These are phyloP conservation scores for Osmoderma eremita DNA, from an alignment of 2,888 invertebrate species.

Conservation along the genomic window DNA sequence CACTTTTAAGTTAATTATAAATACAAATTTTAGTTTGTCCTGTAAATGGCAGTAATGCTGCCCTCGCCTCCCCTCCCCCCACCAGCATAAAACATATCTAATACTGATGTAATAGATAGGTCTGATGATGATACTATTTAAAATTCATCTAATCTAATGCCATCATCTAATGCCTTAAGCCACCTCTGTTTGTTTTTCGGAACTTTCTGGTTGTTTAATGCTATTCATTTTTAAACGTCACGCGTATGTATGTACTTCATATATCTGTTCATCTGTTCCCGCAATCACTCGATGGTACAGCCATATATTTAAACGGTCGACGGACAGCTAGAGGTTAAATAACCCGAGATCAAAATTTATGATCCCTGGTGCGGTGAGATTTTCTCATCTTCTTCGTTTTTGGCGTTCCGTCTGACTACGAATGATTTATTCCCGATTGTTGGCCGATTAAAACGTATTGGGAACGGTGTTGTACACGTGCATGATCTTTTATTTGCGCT, in stretches of 20 bases:
- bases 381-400: slow-evolving; percentile 3
- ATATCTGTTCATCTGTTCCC: slow-evolving; percentile 6
- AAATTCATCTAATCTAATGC: no score
- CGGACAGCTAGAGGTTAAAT: slow-evolving; percentile 12
- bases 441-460: slow-evolving; percentile 3
- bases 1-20: no score
- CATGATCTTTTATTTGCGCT: no score
- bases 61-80: no score
- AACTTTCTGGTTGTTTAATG: neutral
- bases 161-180: neutral
- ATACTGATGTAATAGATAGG: no score
- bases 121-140: no score
- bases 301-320: slow-evolving; percentile 24
- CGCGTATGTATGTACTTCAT: no score
- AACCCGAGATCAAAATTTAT: slow-evolving; percentile 19
- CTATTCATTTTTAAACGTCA: neutral
- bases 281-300: slow-evolving; percentile 3
- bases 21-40: no score
- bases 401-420: slow-evolving; percentile 2
- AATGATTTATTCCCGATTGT: slow-evolving; percentile 9
- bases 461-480: neutral
- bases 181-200: slow-evolving; percentile 7
- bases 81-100: no score
- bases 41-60: no score
- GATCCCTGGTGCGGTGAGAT: slow-evolving; percentile 1